These are phyloP conservation scores for Tetheella fluctuosa DNA, from an alignment of 2,888 invertebrate species.

Conservation along the genomic window DNA sequence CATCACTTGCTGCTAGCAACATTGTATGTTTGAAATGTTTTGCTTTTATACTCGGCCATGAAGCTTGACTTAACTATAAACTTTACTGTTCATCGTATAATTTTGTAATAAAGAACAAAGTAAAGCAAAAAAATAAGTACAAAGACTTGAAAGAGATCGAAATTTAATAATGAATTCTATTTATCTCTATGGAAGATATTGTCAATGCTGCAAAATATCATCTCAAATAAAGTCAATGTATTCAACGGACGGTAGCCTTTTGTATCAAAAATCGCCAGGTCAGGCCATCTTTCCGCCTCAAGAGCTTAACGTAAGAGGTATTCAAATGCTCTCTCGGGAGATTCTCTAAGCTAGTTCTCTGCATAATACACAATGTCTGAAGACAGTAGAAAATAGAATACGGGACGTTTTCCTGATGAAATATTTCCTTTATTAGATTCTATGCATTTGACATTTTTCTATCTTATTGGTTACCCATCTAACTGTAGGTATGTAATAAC, in stretches of 20 bases:
- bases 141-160: too few species aligned
- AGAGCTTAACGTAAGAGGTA: slow-evolving; percentile 24
- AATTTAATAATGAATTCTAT: neutral
- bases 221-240: slow-evolving; percentile 6
- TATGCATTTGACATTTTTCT: too few species aligned
- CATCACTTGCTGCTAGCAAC: neutral
- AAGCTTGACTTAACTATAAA: neutral
- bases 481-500: too few species aligned
- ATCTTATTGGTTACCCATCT: too few species aligned
- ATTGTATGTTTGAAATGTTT: neutral
- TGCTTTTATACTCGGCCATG: neutral
- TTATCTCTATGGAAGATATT: neutral
- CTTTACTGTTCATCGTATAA: neutral
- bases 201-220: neutral
- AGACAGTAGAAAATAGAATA: neutral
- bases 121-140: neutral
- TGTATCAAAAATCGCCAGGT: slow-evolving; percentile 8
- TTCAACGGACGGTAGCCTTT: slow-evolving; percentile 10
- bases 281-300: slow-evolving; percentile 20
- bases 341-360: neutral
- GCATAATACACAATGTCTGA: neutral
- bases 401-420: neutral
- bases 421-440: neutral
- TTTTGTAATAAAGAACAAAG: neutral
- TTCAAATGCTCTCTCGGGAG: slow-evolving; percentile 19